phyloP scores from a whole-genome alignment of 2,888 invertebrate species.

The Argyra leucocephala region DNA sequence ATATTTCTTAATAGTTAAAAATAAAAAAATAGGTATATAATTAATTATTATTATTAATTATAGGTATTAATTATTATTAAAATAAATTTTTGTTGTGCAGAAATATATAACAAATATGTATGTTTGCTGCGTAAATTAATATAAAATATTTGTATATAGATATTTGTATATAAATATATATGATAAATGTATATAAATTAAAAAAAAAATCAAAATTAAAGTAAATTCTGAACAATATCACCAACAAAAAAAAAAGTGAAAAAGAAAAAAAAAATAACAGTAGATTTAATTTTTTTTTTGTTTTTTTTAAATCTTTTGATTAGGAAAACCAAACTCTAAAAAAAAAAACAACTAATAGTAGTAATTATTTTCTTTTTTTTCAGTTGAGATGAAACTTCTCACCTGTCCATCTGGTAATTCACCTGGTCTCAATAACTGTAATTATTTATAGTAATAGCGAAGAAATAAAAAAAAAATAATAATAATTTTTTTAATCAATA shows the following conservation, averaged over 20 bases:
- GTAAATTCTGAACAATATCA: no score
- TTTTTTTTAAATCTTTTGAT: not conserved
- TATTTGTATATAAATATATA: no score
- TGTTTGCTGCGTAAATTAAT: no score
- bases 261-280: slow-evolving; percentile 19
- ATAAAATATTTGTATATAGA: no score
- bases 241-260: slow-evolving; percentile 19
- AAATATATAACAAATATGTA: no score
- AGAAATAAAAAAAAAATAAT: slow-evolving; percentile 19
- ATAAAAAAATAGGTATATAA: no score
- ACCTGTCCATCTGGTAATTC: slow-evolving; percentile 68
- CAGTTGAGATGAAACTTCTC: slow-evolving; percentile 28
- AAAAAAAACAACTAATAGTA: not conserved
- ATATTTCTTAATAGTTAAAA: no score
- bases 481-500: slow-evolving; percentile 14
- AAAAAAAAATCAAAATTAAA: slow-evolving; percentile 12
- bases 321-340: no score
- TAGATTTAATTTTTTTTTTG: not conserved
- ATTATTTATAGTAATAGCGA: slow-evolving; percentile 14
- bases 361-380: slow-evolving; percentile 19
- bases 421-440: slow-evolving; percentile 61
- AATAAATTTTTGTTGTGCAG: no score
- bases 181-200: no score
- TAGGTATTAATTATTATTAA: no score
- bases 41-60: no score